Conservation (phyloP, 2,797 vertebrate species). For the Limnodromus scolopaceus region DNA sequence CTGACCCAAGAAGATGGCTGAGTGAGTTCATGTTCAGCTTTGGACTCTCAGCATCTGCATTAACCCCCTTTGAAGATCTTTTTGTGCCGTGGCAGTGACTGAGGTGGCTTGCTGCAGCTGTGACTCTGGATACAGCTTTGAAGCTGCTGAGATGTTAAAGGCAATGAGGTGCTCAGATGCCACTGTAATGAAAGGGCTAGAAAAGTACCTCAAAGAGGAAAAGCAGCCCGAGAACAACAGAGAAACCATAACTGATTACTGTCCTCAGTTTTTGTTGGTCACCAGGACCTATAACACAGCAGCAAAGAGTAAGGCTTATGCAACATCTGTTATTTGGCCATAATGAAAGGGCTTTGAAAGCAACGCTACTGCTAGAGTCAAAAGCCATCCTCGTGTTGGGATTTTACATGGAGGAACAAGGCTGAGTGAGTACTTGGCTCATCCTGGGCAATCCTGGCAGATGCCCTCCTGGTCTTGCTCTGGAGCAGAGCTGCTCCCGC, state of each 20-base stretch:
- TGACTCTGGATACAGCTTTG: not conserved
- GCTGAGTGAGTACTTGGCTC: not conserved
- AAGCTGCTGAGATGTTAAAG: not conserved
- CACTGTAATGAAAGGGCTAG: not conserved
- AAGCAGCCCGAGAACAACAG: not conserved
- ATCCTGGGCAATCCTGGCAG: not conserved
- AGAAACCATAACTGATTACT: not conserved
- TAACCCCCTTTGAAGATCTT: not conserved
- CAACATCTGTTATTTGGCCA: not conserved
- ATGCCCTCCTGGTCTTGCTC: not conserved
- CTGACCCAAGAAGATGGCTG: not conserved
- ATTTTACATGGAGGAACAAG: not conserved
- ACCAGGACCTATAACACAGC: not conserved
- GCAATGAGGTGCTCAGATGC: not conserved
- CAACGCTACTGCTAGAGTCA: not conserved
- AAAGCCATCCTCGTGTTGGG: not conserved
- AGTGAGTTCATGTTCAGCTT: not conserved
- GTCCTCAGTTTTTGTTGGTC: not conserved
- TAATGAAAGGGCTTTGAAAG: not conserved
- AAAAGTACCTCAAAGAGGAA: not conserved
- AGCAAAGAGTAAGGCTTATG: not conserved
- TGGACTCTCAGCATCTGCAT: too few species aligned
- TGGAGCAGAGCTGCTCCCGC: accelerated
- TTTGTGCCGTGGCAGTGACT: accelerated
- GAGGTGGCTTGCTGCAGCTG: not conserved